Conservation (phyloP, 2,888 invertebrate genomes). For the Empis livida region DNA sequence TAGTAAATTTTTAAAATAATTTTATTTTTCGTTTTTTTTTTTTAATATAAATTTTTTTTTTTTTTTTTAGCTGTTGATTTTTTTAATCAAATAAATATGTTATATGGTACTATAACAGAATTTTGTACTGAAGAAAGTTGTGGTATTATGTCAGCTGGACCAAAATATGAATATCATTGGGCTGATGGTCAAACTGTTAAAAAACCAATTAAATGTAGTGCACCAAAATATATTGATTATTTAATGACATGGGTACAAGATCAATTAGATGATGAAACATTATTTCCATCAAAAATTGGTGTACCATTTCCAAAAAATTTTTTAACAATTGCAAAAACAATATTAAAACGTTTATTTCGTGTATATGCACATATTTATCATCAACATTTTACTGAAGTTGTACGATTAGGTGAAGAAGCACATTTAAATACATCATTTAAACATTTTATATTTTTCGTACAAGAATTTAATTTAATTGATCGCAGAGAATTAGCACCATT, state of each 20-base stretch:
- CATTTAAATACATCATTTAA: constrained; percentile 99
- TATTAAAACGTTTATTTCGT: constrained; percentile 92
- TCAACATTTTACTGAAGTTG: constrained; percentile 96
- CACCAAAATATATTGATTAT: constrained; percentile 98
- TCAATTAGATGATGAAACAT: constrained; percentile 93
- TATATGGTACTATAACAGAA: constrained; percentile 99
- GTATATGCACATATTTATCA: constrained; percentile 99
- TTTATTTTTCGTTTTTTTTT: too few relatives aligned
- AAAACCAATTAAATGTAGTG: constrained; percentile 97
- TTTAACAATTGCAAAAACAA: constrained; percentile 91
- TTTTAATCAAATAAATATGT: constrained; percentile 99
- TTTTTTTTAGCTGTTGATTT: constrained; percentile 81
- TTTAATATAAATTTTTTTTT: too few relatives aligned
- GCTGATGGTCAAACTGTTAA: constrained; percentile 96
- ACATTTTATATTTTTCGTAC: constrained; percentile 87
- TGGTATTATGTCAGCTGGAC: constrained; percentile 97
- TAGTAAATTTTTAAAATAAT: constrained; percentile 53
- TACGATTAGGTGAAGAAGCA: constrained; percentile 94
- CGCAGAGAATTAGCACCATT: constrained; percentile 91
- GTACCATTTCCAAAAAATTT: constrained; percentile 98
- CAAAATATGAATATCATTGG: constrained; percentile 99
- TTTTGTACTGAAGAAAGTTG: constrained; percentile 97
- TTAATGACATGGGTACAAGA: constrained; percentile 99
- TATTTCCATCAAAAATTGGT: constrained; percentile 98
- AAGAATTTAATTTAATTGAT: constrained; percentile 97